Base-by-base conservation (phyloP, 2,113 vertebrate genomes). In the Orycteropus afer region DNA sequence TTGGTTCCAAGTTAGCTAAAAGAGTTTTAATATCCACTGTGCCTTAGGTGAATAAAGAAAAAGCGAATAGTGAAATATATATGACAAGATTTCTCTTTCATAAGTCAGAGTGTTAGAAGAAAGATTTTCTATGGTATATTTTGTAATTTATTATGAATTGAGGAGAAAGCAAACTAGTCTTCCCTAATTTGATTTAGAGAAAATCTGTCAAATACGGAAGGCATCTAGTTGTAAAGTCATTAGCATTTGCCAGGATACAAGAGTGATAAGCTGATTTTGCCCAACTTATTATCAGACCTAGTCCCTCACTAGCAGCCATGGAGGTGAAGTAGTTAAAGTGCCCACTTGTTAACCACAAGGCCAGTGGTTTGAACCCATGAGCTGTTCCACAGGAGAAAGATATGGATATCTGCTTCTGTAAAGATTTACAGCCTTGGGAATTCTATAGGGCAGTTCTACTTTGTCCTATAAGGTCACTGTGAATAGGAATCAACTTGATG, bases 151-250 rank as follows among this genome's bases (percentile, higher is more conserved):
- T 4, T 57, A 18, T 59, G 7, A 4, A 27, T 18, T 88, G 83
- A 57, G n/a, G n/a, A 95, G 80, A 74, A 83, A 79, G 4, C 37
- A 40, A 11, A 76, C 17, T 7, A 2, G 9, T 53, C 14, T 51
- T 86, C 14, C 12, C 5, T 91, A 80, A 86, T 15, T 78, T 79
- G 32, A 89, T 23, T 93, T 63, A 78, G 89, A 90, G 53, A 94
- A 94, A 82, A 81, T 42, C 67, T 86, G 20, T 65, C 23, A 86
- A 78, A 91, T 13, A 25, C 17, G 9, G 3, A 90, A 65, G 32
- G 2, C 10, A n/a, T 79, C 20, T 18, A 65, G 15, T 49, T 78
- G 25, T 86, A 22, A 47, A 76, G 12, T 59, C 47, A 13, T n/a
- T 10, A 85, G 40, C 55, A 82, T 76, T 86, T 94, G 14, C 10